Base-by-base conservation (phyloP, 2,888 invertebrate genomes). In the Meliscaeva auricollis region DNA sequence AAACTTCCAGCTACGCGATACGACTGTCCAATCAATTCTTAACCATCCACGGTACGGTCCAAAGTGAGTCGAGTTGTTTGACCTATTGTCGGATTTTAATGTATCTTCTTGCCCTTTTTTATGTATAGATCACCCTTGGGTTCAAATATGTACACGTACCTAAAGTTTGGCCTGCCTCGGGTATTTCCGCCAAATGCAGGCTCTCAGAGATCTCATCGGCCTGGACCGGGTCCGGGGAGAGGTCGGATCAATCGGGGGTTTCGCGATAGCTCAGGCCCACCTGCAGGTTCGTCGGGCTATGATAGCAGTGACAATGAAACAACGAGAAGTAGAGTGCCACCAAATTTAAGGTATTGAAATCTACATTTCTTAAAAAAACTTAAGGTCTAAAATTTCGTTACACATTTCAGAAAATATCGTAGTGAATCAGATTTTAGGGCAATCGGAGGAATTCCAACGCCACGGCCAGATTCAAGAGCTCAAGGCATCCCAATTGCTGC, bases 111-210 rank as follows among this genome's bases (percentile, higher is more conserved):
- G 22, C 44, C 26, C 41, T 9, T 4, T 26, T 26, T 26, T 4
- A 26, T 4, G 2, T 26, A 26, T 90, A 96, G 96, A 92, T 96
- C 96, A 76, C 97, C 97, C 0, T 93, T 98, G 81, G 97, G 97
- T 52, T 96, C 96, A 52, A 98, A 98, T 91, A 97, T 98, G 94
- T 97, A 97, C 92, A 97, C 98, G 22, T 98, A 98, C 92, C 94
- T 98, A 87, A 98, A 98, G 92, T 98, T 98, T 90, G 98, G 98
- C 0, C 93, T 98, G 73, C 98, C 98, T 0, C 94, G 98, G 70
- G 98, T 98, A 2, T 96, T 98, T 90, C 97, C 98, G 35, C 97
- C 97, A 9, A 96, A 96, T 89, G 95, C 95, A 88, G 95, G 95
- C 89, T 95, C 95, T 2, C 94, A 95, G 89, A 93, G 95, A 44